A percentile compares a stretch with the other conserved stretches of the same genome.
These are phyloP conservation scores for Taenaris catops DNA, from an alignment of 2,888 invertebrate genomes.

Conservation along the genomic window DNA sequence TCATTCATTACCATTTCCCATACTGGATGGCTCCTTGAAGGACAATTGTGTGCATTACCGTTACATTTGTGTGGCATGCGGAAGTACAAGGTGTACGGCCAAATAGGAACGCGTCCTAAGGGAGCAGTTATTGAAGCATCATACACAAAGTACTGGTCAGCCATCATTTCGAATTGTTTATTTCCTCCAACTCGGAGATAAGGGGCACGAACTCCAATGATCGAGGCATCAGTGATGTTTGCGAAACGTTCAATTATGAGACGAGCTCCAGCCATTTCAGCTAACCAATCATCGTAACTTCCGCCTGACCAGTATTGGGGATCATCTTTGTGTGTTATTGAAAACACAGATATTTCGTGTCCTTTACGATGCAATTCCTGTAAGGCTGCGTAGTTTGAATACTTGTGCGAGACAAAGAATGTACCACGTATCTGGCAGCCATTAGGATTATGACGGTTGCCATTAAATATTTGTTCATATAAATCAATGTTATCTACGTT, in stretches of 20 bases:
- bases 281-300: slow-evolving; percentile 94
- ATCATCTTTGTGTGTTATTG: slow-evolving; percentile 94
- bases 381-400: slow-evolving; percentile 93
- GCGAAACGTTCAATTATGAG: slow-evolving; percentile 93
- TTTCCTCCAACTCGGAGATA: slow-evolving; percentile 95
- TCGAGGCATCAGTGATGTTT: slow-evolving; percentile 94
- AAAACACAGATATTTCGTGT: slow-evolving; percentile 95
- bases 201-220: slow-evolving; percentile 93
- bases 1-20: slow-evolving; percentile 99
- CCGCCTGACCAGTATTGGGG: slow-evolving; percentile 94
- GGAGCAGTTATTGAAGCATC: slow-evolving; percentile 97
- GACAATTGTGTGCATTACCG: slow-evolving; percentile 96
- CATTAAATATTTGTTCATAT: slow-evolving; percentile 94
- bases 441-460: slow-evolving; percentile 91
- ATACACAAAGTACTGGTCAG: slow-evolving; percentile 95
- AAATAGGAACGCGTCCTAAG: slow-evolving; percentile 92
- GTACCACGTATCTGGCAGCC: slow-evolving; percentile 94
- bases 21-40: slow-evolving; percentile 93
- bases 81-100: slow-evolving; percentile 98
- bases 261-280: slow-evolving; percentile 95
- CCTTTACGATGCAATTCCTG: slow-evolving; percentile 94
- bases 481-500: slow-evolving; percentile 96
- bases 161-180: slow-evolving; percentile 98
- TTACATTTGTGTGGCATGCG: slow-evolving; percentile 97
- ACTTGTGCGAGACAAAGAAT: slow-evolving; percentile 95